A percentile compares a stretch with the other conserved stretches of the same genome.
Evolutionary conservation across 2,797 vertebrate species (phyloP).

Genomic region (Phrynocephalus vlangalii): DNA sequence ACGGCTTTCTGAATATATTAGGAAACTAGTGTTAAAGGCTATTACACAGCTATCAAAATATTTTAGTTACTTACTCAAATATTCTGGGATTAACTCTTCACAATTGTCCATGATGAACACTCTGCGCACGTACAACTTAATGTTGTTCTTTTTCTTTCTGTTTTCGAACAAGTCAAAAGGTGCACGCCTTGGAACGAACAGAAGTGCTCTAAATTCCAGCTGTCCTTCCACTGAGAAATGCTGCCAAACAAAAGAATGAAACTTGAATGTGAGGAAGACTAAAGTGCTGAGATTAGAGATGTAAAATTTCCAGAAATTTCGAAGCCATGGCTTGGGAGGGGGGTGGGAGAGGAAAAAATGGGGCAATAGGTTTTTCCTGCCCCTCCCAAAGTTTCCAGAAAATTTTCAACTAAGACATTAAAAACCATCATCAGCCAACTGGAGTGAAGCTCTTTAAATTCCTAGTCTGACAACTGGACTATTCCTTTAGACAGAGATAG

Average conservation of each 20-base stretch:
- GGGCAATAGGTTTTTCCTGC: no score
- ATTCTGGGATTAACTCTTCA: constrained; percentile 95
- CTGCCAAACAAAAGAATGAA: constrained; percentile 54
- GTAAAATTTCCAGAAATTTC: no score
- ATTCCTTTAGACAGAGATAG: not conserved
- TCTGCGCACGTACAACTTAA: constrained; percentile 94
- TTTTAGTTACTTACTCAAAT: constrained; percentile 87
- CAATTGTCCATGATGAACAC: constrained; percentile 99
- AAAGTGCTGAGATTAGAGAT: not conserved
- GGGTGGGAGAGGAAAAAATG: no score
- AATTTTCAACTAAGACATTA: no score
- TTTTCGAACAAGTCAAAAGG: constrained; percentile 94
- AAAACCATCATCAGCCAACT: no score
- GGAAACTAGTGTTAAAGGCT: no score
- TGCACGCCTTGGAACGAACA: constrained; percentile 90
- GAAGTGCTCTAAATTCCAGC: constrained; percentile 90
- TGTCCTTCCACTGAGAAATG: constrained; percentile 94
- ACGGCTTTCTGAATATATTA: not conserved
- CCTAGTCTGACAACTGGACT: not conserved
- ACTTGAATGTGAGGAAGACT: no score
- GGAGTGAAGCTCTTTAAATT: no score
- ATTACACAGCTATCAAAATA: no score
- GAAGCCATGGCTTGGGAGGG: no score
- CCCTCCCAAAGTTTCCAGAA: no score
- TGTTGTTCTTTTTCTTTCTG: constrained; percentile 93